Percentiles rank a stretch among this genome's conserved stretches.
Evolutionary conservation across 1,140 invertebrate species (phyloP).

Genomic region (Medauroidea extradentata): DNA sequence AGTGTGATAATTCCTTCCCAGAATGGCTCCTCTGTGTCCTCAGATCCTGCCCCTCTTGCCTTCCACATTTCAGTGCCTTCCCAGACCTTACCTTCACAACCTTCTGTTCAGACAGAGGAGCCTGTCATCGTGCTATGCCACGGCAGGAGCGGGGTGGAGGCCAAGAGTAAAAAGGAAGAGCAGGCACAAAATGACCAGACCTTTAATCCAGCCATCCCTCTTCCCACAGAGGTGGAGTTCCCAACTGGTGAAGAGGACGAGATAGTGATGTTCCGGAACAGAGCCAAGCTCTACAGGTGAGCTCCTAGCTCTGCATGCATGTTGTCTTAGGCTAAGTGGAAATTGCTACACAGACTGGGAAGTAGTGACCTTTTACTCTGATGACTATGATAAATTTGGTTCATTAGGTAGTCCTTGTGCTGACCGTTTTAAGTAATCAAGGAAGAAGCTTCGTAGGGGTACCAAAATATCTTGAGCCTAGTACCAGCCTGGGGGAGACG

Average conservation of each 20-base stretch:
- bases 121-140: conserved; percentile 19
- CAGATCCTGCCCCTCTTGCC: conserved; percentile 47
- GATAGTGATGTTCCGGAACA: conserved; percentile 56
- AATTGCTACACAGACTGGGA: no score
- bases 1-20: conserved; percentile 73
- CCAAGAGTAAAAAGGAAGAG: conserved; percentile 42
- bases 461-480: no score
- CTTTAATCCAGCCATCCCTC: conserved; percentile 79
- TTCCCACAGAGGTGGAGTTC: conserved; percentile 76
- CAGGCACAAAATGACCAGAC: conserved; percentile 82
- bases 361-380: no score
- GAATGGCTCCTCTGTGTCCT: conserved; percentile 48
- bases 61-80: conserved; percentile 63
- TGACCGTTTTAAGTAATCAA: no score
- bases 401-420: no score
- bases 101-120: conserved; percentile 8
- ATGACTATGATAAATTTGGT: no score
- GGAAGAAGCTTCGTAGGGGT: no score
- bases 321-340: no score
- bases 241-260: conserved; percentile 82
- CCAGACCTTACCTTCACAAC: conserved; percentile 26
- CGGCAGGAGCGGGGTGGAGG: conserved; percentile 31
- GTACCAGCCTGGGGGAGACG: no score
- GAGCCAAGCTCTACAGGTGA: conserved; percentile 69
- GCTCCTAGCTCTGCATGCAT: background rate